Conservation (phyloP, 2,113 vertebrate genomes). For the Limnothrissa miodon region DNA sequence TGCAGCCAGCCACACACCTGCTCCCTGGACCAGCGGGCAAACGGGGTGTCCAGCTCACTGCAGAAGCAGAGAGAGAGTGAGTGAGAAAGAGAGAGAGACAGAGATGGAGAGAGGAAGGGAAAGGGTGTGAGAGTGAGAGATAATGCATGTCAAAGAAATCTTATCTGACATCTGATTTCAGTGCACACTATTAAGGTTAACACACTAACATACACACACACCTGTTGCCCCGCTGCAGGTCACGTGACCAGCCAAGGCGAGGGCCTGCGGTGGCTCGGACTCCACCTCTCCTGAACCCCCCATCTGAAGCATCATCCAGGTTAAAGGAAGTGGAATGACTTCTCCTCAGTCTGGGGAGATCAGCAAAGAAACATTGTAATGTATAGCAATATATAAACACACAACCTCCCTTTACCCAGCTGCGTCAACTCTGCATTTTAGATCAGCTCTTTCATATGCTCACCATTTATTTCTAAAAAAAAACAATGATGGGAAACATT, state of each 20-base stretch:
- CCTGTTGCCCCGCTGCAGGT: conserved; percentile 78
- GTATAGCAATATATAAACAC: too few relatives aligned
- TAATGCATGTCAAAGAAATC: neutral
- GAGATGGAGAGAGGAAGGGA: too few relatives aligned
- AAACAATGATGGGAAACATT: too few relatives aligned
- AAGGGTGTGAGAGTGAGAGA: neutral
- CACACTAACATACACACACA: conserved; percentile 55
- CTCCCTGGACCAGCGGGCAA: conserved; percentile 89
- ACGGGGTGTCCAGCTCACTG: conserved; percentile 83
- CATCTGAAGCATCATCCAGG: conserved; percentile 81
- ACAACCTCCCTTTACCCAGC: neutral
- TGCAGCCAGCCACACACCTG: conserved; percentile 92
- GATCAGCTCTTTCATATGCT: neutral
- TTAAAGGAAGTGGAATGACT: conserved; percentile 93
- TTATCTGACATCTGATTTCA: too few relatives aligned
- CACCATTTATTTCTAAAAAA: neutral
- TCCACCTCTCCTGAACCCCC: conserved; percentile 90
- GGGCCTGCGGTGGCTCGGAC: conserved; percentile 91
- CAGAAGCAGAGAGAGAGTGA: neutral
- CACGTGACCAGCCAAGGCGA: conserved; percentile 90
- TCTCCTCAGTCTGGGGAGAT: conserved; percentile 78
- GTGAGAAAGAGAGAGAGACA: neutral
- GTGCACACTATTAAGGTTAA: too few relatives aligned
- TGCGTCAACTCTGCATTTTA: neutral
- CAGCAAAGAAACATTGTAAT: neutral